These are phyloP conservation scores for Holotrichia oblita DNA, from an alignment of 1,140 invertebrate genomes.

Conservation along the genomic window DNA sequence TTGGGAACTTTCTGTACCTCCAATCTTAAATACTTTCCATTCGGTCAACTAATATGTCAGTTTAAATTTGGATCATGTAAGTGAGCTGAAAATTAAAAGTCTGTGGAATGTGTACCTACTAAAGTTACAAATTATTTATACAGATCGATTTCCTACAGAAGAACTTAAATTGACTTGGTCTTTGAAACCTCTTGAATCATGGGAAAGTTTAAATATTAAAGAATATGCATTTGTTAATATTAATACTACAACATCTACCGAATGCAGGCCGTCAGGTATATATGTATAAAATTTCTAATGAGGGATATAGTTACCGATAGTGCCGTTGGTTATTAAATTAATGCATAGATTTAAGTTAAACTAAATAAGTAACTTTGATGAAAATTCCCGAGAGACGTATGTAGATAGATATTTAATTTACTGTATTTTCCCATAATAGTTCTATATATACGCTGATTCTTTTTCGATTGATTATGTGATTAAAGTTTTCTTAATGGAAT, in stretches of 20 bases:
- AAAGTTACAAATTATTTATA: background rate
- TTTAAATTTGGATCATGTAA: slow-evolving; percentile 52
- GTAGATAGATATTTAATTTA: no score
- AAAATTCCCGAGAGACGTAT: no score
- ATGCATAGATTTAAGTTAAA: no score
- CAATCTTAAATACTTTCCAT: slow-evolving; percentile 48
- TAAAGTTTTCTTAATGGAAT: no score
- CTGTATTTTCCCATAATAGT: no score
- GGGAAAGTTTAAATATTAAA: background rate
- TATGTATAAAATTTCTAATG: no score
- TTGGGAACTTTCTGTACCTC: slow-evolving; percentile 43
- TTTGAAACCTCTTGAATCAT: background rate
- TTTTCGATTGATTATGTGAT: no score
- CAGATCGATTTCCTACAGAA: slow-evolving; percentile 3
- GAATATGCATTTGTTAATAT: background rate
- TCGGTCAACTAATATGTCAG: slow-evolving; percentile 49
- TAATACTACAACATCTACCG: background rate
- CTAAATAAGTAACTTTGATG: no score
- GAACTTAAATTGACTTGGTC: background rate
- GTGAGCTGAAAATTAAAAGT: slow-evolving; percentile 1
- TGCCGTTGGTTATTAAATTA: no score
- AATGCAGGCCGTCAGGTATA: background rate
- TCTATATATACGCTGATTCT: no score
- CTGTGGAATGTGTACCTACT: background rate
- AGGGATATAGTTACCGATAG: no score